Conservation (phyloP, 1,140 invertebrate species). For the Nomia melanderi region DNA sequence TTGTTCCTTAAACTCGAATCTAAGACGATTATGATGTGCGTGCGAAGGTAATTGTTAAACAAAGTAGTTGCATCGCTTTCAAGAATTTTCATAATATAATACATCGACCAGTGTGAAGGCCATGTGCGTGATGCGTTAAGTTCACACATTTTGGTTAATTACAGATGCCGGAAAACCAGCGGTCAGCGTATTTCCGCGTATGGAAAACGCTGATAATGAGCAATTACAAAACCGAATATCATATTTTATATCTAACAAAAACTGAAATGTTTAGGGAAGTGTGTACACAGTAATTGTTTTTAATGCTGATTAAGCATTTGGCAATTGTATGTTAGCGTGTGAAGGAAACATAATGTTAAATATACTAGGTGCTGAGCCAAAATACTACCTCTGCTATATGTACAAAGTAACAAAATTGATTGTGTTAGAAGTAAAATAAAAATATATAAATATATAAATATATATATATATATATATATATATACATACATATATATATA, state of each 20-base stretch:
- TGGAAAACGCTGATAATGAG: constrained; percentile 60
- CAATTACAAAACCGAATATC: constrained; percentile 40
- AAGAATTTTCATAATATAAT: constrained; percentile 26
- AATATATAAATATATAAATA: constrained; percentile 56
- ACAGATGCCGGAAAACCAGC: constrained; percentile 65
- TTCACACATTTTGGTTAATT: constrained; percentile 43
- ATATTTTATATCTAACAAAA: constrained; percentile 53
- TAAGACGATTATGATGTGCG: constrained; percentile 13
- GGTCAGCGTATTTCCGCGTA: constrained; percentile 56
- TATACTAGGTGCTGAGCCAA: constrained; percentile 71
- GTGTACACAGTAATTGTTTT: constrained; percentile 43
- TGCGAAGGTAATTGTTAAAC: constrained; percentile 32
- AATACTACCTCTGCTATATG: constrained; percentile 77
- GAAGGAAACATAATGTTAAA: constrained; percentile 60
- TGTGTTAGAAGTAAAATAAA: constrained; percentile 71
- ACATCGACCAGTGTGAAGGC: not conserved
- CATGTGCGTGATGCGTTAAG: not conserved
- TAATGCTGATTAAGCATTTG: constrained; percentile 22
- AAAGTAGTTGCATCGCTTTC: constrained; percentile 26
- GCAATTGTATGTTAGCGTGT: constrained; percentile 33
- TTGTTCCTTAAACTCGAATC: not conserved
- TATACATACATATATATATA: constrained; percentile 43
- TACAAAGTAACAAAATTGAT: constrained; percentile 76
- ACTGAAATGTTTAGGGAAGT: constrained; percentile 29
- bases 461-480: constrained; percentile 48